These are phyloP conservation scores for Rhabdomys pumilio DNA, from an alignment of 2,797 vertebrate species.

Conservation along the genomic window DNA sequence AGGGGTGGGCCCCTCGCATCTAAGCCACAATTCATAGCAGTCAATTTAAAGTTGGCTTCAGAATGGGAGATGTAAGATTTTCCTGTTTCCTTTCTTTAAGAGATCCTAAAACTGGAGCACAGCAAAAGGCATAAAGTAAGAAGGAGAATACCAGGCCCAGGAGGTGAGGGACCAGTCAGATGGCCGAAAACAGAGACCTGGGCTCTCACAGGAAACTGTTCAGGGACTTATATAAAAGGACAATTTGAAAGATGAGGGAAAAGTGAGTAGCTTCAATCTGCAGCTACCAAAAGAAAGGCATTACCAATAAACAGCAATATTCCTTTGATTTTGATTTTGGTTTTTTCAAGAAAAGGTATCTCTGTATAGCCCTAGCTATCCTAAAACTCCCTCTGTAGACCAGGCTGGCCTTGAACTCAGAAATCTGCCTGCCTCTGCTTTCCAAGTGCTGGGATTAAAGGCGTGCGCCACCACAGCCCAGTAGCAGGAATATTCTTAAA, in stretches of 20 bases:
- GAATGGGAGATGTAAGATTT: neutral
- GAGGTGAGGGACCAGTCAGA: neutral
- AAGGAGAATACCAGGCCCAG: neutral
- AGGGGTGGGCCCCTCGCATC: neutral
- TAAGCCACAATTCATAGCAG: neutral
- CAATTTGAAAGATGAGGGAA: neutral
- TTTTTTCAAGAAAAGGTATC: neutral
- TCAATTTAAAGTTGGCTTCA: conserved; percentile 30
- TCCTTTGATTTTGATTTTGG: neutral
- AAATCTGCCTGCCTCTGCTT: neutral
- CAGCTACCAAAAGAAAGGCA: conserved; percentile 14
- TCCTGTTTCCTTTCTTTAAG: neutral
- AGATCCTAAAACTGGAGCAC: neutral
- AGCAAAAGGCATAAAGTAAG: neutral
- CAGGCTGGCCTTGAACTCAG: neutral
- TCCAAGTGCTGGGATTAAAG: neutral
- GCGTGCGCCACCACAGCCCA: neutral
- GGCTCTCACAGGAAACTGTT: neutral
- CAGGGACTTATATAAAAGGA: neutral
- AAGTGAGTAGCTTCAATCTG: neutral
- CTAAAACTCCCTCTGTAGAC: neutral
- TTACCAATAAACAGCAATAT: neutral
- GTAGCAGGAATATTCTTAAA: conserved; percentile 2
- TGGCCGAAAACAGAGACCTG: neutral
- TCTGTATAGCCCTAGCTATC: neutral